Conservation (phyloP, 2,888 invertebrate genomes). For the Ichneumoninae sp. region DNA sequence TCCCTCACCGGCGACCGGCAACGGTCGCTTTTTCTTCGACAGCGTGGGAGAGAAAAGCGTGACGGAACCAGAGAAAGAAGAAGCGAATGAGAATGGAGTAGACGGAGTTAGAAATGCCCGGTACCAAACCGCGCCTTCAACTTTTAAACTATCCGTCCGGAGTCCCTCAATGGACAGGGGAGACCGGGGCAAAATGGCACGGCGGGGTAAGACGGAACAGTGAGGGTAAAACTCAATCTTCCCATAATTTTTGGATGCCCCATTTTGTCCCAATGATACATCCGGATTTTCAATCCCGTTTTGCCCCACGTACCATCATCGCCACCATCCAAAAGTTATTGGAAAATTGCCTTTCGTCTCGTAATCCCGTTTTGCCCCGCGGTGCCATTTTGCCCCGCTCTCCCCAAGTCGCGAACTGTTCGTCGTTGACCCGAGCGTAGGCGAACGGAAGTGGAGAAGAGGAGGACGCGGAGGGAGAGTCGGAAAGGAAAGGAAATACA, state of each 20-base stretch:
- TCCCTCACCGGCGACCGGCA: conserved; percentile 37
- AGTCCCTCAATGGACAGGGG: not conserved
- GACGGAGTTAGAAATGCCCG: conserved; percentile 74
- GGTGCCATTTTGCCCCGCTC: no score
- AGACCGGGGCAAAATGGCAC: no score
- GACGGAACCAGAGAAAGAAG: conserved; percentile 3
- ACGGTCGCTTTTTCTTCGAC: conserved; percentile 38
- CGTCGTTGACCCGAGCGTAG: conserved; percentile 28
- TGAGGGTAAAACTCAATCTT: no score
- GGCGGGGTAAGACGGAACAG: no score
- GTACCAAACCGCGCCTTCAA: conserved; percentile 77
- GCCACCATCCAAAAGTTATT: no score
- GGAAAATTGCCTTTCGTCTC: no score
- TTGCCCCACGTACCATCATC: no score
- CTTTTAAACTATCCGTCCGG: conserved; percentile 75
- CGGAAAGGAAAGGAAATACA: conserved; percentile 22
- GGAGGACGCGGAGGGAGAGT: conserved; percentile 17
- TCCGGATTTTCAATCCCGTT: no score
- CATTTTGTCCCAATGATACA: no score
- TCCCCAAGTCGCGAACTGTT: not conserved
- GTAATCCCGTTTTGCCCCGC: no score
- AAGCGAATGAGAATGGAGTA: conserved; percentile 3
- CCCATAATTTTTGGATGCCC: no score
- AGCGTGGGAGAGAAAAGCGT: not conserved
- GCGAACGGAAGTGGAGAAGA: conserved; percentile 41